Conservation (phyloP, 2,888 invertebrate species). For the Electrophaes corylata region DNA sequence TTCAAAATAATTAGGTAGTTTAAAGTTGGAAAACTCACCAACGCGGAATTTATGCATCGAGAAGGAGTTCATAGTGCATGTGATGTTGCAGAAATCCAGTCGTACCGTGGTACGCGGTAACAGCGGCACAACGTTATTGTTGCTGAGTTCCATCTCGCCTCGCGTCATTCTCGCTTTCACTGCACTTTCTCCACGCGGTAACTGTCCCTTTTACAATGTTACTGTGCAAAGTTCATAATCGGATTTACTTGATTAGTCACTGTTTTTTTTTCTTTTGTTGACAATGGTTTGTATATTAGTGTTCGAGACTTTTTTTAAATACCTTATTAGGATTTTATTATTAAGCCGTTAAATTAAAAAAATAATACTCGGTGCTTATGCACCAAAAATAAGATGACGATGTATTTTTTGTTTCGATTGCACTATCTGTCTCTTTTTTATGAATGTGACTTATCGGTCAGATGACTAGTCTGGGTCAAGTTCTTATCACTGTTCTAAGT, state of each 20-base stretch:
- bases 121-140: constrained; percentile 75
- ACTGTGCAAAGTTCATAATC: not conserved
- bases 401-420: not conserved
- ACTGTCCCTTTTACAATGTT: constrained; percentile 2
- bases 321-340: too few relatives aligned
- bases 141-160: constrained; percentile 57
- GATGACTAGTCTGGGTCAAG: not conserved
- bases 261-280: not conserved
- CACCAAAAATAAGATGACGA: too few relatives aligned
- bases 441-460: not conserved
- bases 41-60: constrained; percentile 81
- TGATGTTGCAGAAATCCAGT: constrained; percentile 87
- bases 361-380: too few relatives aligned
- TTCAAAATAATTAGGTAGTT: too few relatives aligned
- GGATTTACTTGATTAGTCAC: not conserved
- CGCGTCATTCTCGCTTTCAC: constrained; percentile 54
- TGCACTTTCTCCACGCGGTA: constrained; percentile 10
- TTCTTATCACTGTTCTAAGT: constrained; percentile 11
- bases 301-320: not conserved
- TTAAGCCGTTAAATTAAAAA: too few relatives aligned
- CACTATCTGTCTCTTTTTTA: not conserved
- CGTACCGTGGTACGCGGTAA: constrained; percentile 85
- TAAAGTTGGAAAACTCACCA: too few relatives aligned
- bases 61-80: constrained; percentile 85
- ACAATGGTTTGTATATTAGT: not conserved